Base-by-base conservation (phyloP, 2,797 vertebrate genomes). In the Pangasius mekongensis region DNA sequence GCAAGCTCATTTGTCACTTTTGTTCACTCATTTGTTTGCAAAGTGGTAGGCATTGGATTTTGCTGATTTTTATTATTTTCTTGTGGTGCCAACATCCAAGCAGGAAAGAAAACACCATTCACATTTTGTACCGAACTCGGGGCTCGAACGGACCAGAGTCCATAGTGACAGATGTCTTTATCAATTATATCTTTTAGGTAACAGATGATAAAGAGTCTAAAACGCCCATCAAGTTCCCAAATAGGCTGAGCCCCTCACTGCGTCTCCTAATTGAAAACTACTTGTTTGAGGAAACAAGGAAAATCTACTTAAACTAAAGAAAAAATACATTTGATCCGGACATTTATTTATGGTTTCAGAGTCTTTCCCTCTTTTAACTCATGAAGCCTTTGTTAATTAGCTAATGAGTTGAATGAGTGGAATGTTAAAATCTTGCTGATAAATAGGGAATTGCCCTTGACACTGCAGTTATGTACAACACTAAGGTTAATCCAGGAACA, bases 401-500 rank as follows among this genome's bases (percentile, higher is more conserved):
- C 22, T 27, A 24, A 83, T 18, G 49, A 30, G 52, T 27, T 43
- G 22, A 36, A 58, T 80, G 77, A 43, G 6, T 27, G 27, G 33
- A 82, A 60, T 82, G 33, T 39, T 64, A 47, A 64, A 47, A n/a
- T n/a, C 36, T 43, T 43, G 10, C 18, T 13, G 30, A 81, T 81
- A 39, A 22, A 62, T 43, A 13, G 39, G 49, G 62, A 66, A 66
- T 83, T 66, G 24, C 5, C 43, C 14, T 66, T 49, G 82, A 83
- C 27, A 11, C 22, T 30, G 62, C 47, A 71, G 2, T 33, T 56
- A 33, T 33, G 18, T 36, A 56, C 3, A 36, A 58, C 13, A 27
- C 10, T 30, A 33, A 84, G 62, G 64, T 69, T 54, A 84, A 84
- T 84, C 83, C n/a, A 84, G 83, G 39, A 52, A 27, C 24, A 43